Evolutionary conservation across 1,140 invertebrate species (phyloP).

Genomic region (Chymomyza costata): DNA sequence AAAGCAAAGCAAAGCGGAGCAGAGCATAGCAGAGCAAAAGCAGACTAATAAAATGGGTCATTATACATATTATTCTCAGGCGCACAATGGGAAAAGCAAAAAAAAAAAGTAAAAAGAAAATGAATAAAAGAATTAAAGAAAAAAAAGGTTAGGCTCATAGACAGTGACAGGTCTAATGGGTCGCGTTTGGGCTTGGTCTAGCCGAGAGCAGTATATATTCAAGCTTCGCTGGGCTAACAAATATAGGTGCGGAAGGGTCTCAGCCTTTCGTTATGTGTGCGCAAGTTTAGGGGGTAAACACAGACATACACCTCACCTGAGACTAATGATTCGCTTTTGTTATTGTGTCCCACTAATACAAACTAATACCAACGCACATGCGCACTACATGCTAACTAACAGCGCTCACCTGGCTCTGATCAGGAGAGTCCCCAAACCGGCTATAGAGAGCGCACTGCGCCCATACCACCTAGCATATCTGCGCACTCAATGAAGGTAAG

Average conservation of each 20-base stretch:
- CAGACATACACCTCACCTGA: too few species aligned
- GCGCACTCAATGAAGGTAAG: constrained; percentile 75
- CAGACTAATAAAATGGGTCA: constrained; percentile 42
- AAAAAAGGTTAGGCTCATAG: constrained; percentile 17
- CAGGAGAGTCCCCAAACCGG: constrained; percentile 63
- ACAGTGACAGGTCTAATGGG: too few species aligned
- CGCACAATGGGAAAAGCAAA: constrained; percentile 2
- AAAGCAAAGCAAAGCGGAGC: constrained; percentile 29
- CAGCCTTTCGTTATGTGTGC: constrained; percentile 3
- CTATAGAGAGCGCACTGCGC: constrained; percentile 60
- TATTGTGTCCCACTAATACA: constrained; percentile 24
- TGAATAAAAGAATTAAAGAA: background rate
- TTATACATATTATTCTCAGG: constrained; percentile 45
- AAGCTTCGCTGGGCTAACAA: too few species aligned
- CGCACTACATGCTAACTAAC: constrained; percentile 40
- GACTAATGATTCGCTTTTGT: constrained; percentile 24
- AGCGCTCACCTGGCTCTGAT: constrained; percentile 74
- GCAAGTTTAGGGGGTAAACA: constrained; percentile 5
- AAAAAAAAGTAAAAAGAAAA: constrained; percentile 6
- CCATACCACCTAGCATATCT: constrained; percentile 72
- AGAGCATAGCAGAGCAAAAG: too few species aligned
- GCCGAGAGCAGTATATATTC: too few species aligned
- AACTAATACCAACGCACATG: constrained; percentile 20
- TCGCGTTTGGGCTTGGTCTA: background rate
- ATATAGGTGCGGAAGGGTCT: constrained; percentile 1